phyloP scores from a whole-genome alignment of 64 coral and sea anemone genomes.

The Acropora yongei region DNA sequence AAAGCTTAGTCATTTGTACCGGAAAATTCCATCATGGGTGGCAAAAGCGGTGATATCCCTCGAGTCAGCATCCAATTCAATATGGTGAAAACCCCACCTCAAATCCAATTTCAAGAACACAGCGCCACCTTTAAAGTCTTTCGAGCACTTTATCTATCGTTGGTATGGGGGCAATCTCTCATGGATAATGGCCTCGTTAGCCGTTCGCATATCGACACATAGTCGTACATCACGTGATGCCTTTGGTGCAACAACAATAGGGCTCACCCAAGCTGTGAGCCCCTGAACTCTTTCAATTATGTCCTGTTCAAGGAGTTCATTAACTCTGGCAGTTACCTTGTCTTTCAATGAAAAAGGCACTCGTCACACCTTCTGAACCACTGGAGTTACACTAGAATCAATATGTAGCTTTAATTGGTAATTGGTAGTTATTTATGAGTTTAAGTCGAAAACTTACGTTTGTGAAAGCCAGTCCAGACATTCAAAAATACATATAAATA shows the following conservation, averaged over 20 bases:
- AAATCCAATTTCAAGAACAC: not conserved
- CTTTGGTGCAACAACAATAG: conserved; percentile 25
- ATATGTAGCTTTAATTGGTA: conserved; percentile 20
- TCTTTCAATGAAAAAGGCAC: conserved; percentile 13
- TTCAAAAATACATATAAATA: no score
- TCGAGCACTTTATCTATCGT: no score
- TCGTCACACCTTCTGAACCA: conserved; percentile 11
- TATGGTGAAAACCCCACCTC: conserved; percentile 13
- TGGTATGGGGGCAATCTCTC: no score
- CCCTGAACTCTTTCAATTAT: conserved; percentile 21
- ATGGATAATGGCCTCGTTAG: no score
- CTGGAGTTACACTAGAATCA: conserved; percentile 11
- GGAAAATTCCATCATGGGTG: conserved; percentile 16
- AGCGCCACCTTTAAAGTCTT: no score
- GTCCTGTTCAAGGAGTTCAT: conserved; percentile 31
- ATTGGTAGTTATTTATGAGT: not conserved
- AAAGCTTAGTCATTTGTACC: conserved; percentile 35
- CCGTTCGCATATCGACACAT: no score
- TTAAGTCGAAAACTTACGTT: no score
- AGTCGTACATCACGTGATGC: conserved; percentile 14
- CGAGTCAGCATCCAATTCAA: conserved; percentile 11
- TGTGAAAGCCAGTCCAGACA: no score
- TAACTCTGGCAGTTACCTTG: conserved; percentile 11
- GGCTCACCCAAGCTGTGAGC: conserved; percentile 19
- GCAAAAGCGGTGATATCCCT: conserved; percentile 37